Evolutionary conservation across 2,113 vertebrate genomes (phyloP).

Genomic region (Felis chaus): DNA sequence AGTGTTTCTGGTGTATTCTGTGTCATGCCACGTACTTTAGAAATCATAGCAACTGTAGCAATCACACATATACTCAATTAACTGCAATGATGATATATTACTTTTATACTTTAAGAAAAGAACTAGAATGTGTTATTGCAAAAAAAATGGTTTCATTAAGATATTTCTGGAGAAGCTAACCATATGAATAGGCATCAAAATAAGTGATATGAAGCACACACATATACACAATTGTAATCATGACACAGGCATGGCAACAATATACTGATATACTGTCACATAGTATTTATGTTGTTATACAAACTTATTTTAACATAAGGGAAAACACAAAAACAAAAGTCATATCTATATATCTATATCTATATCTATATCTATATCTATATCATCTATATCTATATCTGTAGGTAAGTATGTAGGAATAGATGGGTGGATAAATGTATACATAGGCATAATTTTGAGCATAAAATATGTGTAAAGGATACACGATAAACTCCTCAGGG

Average conservation of each 20-base stretch:
- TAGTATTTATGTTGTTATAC: neutral
- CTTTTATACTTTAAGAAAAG: neutral
- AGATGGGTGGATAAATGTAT: neutral
- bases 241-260: neutral
- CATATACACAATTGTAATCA: neutral
- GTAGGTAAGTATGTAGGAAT: neutral
- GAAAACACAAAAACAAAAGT: neutral
- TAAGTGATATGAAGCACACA: neutral
- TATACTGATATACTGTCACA: neutral
- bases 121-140: neutral
- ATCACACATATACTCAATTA: too few relatives aligned
- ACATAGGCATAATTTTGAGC: neutral
- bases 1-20: too few relatives aligned
- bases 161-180: neutral
- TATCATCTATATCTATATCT: neutral
- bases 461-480: neutral
- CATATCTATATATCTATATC: too few relatives aligned
- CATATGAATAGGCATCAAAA: neutral
- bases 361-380: too few relatives aligned
- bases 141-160: neutral
- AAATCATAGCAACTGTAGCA: too few relatives aligned
- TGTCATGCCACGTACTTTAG: too few relatives aligned
- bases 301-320: neutral
- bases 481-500: neutral
- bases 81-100: neutral